A percentile compares a stretch with the other conserved stretches of the same genome.
phyloP scores from a whole-genome alignment of 2,113 vertebrate genomes.

The Scatophagus argus region DNA sequence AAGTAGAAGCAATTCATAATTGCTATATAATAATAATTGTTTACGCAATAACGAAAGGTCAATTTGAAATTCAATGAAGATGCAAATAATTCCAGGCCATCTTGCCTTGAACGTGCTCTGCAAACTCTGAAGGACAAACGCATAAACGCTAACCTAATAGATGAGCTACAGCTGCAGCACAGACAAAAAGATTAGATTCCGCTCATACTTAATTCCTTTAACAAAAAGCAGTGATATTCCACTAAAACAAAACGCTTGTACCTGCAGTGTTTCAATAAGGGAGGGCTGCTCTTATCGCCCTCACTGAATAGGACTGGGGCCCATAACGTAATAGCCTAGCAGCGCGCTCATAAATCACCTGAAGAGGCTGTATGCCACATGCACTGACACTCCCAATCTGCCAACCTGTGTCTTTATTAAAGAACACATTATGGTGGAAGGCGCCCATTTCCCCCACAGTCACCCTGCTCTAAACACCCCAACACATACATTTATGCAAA shows the following conservation, averaged over 20 bases:
- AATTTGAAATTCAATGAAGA: constrained; percentile 57
- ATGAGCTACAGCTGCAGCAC: constrained; percentile 51
- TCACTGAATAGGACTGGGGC: constrained; percentile 54
- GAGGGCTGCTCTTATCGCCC: constrained; percentile 68
- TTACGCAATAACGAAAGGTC: constrained; percentile 29
- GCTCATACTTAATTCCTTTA: constrained; percentile 57
- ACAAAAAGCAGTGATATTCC: constrained; percentile 58
- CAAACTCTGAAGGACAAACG: constrained; percentile 62
- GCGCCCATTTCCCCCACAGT: constrained; percentile 3
- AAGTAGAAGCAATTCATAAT: constrained; percentile 19
- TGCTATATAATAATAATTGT: too few species aligned
- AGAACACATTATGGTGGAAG: constrained; percentile 63
- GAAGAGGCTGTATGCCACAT: constrained; percentile 69
- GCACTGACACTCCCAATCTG: constrained; percentile 78
- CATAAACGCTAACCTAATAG: constrained; percentile 41
- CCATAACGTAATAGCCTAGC: constrained; percentile 76
- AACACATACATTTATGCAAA: constrained; percentile 53
- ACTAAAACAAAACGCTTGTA: constrained; percentile 65
- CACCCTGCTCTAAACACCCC: constrained; percentile 30
- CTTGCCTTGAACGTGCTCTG: constrained; percentile 14
- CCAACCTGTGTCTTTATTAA: constrained; percentile 82
- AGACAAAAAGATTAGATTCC: constrained; percentile 59
- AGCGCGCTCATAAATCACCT: constrained; percentile 81
- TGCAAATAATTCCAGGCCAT: constrained; percentile 18
- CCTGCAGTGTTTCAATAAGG: constrained; percentile 49